Percentiles rank a stretch among this genome's conserved stretches.
phyloP scores from a whole-genome alignment of 1,140 invertebrate species.

The Cryptotermes secundus region DNA sequence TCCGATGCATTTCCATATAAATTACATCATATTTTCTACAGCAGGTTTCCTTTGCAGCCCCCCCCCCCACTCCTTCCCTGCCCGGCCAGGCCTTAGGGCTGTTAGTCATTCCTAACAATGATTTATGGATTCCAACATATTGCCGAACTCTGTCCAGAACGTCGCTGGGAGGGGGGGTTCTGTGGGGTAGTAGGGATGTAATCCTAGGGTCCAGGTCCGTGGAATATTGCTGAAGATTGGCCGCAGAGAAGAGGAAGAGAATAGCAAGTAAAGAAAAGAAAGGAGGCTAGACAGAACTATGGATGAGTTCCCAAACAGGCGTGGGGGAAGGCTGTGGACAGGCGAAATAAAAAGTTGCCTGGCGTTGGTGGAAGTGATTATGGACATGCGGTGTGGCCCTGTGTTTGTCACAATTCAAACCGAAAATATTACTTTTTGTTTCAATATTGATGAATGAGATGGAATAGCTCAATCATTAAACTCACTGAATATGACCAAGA shows the following conservation, averaged over 20 bases:
- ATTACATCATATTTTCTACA: conserved; percentile 38
- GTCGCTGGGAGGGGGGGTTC: neutral
- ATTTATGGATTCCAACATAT: conserved; percentile 39
- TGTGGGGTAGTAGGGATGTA: neutral
- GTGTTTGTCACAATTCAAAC: too few relatives aligned
- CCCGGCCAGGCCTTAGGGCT: conserved; percentile 21
- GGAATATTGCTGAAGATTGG: conserved; percentile 36
- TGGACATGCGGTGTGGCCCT: too few relatives aligned
- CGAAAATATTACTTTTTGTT: too few relatives aligned
- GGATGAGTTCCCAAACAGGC: neutral
- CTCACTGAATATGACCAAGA: too few relatives aligned
- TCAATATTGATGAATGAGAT: too few relatives aligned
- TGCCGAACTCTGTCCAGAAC: conserved; percentile 34
- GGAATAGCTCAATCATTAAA: too few relatives aligned
- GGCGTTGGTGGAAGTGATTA: too few relatives aligned
- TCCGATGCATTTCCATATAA: conserved; percentile 39
- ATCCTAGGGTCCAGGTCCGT: conserved; percentile 7
- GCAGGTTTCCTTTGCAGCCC: conserved; percentile 31
- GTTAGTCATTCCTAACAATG: conserved; percentile 38
- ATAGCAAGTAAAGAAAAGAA: neutral
- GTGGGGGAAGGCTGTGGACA: neutral
- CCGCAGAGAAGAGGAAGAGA: conserved; percentile 1
- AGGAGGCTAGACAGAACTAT: neutral
- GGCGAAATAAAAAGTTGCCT: too few relatives aligned
- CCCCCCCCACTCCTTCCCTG: too few relatives aligned